Evolutionary conservation across 1,140 invertebrate species (phyloP).

Genomic region (Phymastichus coffea): DNA sequence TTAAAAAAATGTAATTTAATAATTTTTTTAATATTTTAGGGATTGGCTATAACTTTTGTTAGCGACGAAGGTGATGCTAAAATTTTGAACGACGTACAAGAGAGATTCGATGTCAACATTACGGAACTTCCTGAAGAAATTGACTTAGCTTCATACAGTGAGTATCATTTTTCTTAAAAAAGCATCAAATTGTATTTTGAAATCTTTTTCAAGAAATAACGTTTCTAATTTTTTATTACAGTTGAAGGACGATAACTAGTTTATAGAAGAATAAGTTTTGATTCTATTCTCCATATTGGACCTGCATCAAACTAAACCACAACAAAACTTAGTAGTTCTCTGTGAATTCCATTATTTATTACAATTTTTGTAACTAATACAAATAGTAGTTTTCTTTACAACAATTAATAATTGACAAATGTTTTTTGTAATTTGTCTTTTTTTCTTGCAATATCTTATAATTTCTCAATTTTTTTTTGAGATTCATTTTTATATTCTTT

Average conservation of each 20-base stretch:
- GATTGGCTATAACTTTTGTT: slow-evolving; percentile 94
- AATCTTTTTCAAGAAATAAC: neutral
- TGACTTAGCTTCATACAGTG: slow-evolving; percentile 92
- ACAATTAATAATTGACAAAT: no score
- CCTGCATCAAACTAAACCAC: no score
- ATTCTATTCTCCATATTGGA: no score
- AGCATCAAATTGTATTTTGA: neutral
- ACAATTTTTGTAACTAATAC: no score
- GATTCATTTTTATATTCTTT: no score
- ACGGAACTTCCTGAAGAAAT: slow-evolving; percentile 96
- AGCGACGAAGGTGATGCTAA: slow-evolving; percentile 96
- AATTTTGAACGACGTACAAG: slow-evolving; percentile 95
- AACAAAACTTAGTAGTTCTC: no score
- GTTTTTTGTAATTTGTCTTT: no score
- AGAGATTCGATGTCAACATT: slow-evolving; percentile 97
- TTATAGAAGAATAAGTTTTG: no score
- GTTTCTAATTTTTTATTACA: neutral
- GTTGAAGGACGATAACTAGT: neutral
- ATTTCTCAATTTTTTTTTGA: no score
- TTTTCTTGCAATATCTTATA: no score
- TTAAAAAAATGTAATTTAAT: neutral
- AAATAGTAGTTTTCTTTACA: no score
- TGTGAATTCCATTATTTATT: no score
- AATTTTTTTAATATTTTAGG: slow-evolving; percentile 58
- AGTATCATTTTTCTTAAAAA: slow-evolving; percentile 32